These are phyloP conservation scores for Caenorhabditis remanei DNA, from an alignment of 1,140 invertebrate genomes.

Conservation along the genomic window DNA sequence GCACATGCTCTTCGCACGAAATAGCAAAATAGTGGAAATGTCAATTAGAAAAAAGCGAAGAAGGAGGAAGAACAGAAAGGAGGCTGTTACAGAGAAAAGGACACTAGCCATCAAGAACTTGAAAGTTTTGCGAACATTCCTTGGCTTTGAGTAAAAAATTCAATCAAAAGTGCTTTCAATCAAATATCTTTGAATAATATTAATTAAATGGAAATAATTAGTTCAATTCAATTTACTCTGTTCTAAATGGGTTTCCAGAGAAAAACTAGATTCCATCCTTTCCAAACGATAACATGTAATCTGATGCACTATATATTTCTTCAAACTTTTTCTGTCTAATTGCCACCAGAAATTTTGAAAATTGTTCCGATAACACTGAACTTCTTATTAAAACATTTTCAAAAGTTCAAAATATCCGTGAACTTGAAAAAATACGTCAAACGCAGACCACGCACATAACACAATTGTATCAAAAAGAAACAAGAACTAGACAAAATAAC, in stretches of 20 bases:
- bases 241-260: no score
- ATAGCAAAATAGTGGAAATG: slow-evolving; percentile 44
- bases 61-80: slow-evolving; percentile 18
- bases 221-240: no score
- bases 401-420: no score
- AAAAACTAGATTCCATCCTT: no score
- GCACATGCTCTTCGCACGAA: not conserved
- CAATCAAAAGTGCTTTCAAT: not conserved
- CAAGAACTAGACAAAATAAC: not conserved
- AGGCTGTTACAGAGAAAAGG: slow-evolving; percentile 32
- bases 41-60: slow-evolving; percentile 33
- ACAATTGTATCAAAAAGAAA: not conserved
- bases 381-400: no score
- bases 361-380: no score
- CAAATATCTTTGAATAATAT: no score
- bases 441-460: not conserved
- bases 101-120: slow-evolving; percentile 16
- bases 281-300: no score
- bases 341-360: no score
- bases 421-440: not conserved
- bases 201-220: no score
- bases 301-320: no score
- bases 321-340: no score
- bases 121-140: slow-evolving; percentile 9
- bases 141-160: not conserved